Percentiles rank a stretch among this genome's conserved stretches.
Evolutionary conservation across 2,113 vertebrate genomes (phyloP).

Genomic region (Percina caprodes): DNA sequence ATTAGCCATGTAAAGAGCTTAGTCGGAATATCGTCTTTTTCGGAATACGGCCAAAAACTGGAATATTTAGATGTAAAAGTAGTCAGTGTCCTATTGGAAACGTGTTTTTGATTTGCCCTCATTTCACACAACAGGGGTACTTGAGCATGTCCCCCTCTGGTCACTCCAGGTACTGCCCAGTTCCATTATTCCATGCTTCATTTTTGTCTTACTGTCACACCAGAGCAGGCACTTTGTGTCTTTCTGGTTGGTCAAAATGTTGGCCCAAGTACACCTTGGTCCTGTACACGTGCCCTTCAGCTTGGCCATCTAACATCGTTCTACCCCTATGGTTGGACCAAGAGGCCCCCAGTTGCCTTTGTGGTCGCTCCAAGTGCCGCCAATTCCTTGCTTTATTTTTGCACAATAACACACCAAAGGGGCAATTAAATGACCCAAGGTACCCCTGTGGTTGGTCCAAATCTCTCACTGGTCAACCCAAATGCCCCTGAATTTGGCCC

Average conservation of each 20-base stretch:
- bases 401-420: background rate
- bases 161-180: background rate
- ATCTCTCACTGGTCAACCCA: background rate
- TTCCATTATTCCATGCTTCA: background rate
- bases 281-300: background rate
- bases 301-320: background rate
- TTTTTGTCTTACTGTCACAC: background rate
- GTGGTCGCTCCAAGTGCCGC: background rate
- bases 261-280: background rate
- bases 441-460: background rate
- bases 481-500: background rate
- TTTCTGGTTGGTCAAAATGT: background rate
- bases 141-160: background rate
- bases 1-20: no score
- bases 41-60: no score
- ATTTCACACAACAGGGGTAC: background rate
- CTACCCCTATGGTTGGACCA: background rate
- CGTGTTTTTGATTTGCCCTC: conserved; percentile 7
- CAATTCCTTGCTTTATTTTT: conserved; percentile 1
- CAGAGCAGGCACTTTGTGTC: background rate
- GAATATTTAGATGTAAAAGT: no score
- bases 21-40: no score
- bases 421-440: background rate
- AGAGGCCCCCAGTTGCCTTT: background rate
- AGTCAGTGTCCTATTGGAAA: background rate